Base-by-base conservation (phyloP, 2,888 invertebrate genomes). In the Drosophila recens region DNA sequence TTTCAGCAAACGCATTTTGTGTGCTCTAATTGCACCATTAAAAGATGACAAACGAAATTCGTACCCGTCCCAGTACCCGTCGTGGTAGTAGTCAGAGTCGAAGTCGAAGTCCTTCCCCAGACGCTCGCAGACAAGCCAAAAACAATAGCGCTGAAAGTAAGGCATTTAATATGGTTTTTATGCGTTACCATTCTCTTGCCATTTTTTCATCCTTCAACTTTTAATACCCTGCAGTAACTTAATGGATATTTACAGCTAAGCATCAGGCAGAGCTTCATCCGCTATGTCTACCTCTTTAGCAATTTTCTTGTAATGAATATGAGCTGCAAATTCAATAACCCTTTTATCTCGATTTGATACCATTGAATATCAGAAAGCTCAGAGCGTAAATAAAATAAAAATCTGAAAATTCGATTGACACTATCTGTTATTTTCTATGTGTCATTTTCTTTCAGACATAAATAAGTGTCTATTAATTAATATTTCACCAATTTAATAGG, bases 1-100 rank as follows among this genome's bases (percentile, higher is more conserved):
- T 88, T 87, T 84, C 89, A 88, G 80, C 77, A 80, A 86, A 84
- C 87, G 88, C 87, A 88, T 86, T 86, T 84, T 75, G 87, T 76
- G 74, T 80, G 82, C 84, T 83, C 86, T 87, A 87, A 87, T 87
- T 87, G 86, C 82, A 84, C 89, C 87, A 87, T 87, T 87, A 87
- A 88, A 88, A 73, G 87, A 85, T 88, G 86, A 77, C 87, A 84
- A 87, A 88, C 84, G 82, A 74, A 81, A 86, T 49, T 70, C 64
- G 51, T 42, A 56, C 57, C 61, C 45, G 6, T 15, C 15, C 27
- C 11, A 27, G 5, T 15, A 27, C 15, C 45, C 23, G 53, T 58
- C 36, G 20, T 38, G 13, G 20, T 45, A 43, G 43, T 36, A 52
- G 40, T 53, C 54, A 49, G 48, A 27, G 34, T 27, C 17, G 27